Base-by-base conservation (phyloP, 2,888 invertebrate genomes). In the Sussaba pulchella region DNA sequence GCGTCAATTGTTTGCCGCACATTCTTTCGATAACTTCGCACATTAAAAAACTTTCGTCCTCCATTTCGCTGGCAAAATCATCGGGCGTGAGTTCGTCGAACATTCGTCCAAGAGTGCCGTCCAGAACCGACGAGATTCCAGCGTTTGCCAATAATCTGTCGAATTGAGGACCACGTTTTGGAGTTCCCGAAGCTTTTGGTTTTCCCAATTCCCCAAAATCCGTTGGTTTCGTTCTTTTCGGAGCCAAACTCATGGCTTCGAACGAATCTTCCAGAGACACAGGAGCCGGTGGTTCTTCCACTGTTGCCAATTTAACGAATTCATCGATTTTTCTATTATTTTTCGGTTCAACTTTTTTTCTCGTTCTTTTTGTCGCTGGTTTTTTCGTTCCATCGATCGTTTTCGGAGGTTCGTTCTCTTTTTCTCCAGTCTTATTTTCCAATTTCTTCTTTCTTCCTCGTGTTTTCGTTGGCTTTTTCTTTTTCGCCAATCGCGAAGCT, bases 21-120 rank as follows among this genome's bases (percentile, higher is more conserved):
- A 95, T 94, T 63, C 92, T 90, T 17, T 94, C 93, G 12, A 95
- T 91, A 74, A 95, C 93, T 43, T 92, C 91, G 0, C 94, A 94
- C 87, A 94, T 90, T 78, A 95, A 92, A 9, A 92, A 88, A 14
- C 92, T 91, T 19, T 91, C 86, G 79, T 92, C 92, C 52, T 93
- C 93, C 0, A 91, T 92, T 24, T 92, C 92, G 47, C 86, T 89
- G 54, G 91, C 73, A 86, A 91, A 91, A 86, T 92, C 91, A 43
- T 90, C 88, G 1, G 89, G 87, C 2, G 89, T 89, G 2, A 92
- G 78, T 72, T 91, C 88, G 67, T 90, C 84, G 66, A 91, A 90
- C 86, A 92, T 88, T 36, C 71, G 83, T n/a, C 88, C 89, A 2
- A 93, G 89, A 12, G 92, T 91, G 14, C 91, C 90, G 78, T 93